Conservation (phyloP, 92 coral and sea anemone species). For the Galaxea fascicularis region DNA sequence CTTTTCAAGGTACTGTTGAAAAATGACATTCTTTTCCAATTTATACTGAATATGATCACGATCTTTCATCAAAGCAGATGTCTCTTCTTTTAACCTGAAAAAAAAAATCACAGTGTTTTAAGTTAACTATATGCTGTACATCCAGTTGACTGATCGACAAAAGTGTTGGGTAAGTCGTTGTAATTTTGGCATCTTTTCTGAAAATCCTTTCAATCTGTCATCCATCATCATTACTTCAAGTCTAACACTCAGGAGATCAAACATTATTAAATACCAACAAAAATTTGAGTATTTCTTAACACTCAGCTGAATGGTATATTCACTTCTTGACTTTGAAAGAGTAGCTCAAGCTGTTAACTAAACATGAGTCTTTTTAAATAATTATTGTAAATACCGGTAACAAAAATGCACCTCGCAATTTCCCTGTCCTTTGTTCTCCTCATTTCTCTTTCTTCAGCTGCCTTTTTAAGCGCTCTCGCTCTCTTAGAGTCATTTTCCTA, state of each 20-base stretch:
- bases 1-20: conserved; percentile 94
- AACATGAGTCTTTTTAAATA: not conserved
- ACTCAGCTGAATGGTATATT: no score
- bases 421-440: conserved; percentile 95
- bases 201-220: no score
- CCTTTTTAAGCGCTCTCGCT: conserved; percentile 96
- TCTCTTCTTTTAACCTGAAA: conserved; percentile 89
- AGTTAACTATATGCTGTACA: no score
- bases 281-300: no score
- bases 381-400: not conserved
- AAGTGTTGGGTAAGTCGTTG: no score
- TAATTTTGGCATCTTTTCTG: no score
- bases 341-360: no score
- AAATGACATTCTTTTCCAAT: conserved; percentile 86
- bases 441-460: conserved; percentile 98
- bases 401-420: conserved; percentile 80
- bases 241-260: no score
- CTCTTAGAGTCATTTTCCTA: conserved; percentile 99
- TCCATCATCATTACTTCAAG: no score
- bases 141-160: no score
- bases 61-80: conserved; percentile 75
- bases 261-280: no score
- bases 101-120: not conserved
- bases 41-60: conserved; percentile 92
- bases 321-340: no score